Base-by-base conservation (phyloP, 2,888 invertebrate genomes). In the Caenorhabditis drosophilae region DNA sequence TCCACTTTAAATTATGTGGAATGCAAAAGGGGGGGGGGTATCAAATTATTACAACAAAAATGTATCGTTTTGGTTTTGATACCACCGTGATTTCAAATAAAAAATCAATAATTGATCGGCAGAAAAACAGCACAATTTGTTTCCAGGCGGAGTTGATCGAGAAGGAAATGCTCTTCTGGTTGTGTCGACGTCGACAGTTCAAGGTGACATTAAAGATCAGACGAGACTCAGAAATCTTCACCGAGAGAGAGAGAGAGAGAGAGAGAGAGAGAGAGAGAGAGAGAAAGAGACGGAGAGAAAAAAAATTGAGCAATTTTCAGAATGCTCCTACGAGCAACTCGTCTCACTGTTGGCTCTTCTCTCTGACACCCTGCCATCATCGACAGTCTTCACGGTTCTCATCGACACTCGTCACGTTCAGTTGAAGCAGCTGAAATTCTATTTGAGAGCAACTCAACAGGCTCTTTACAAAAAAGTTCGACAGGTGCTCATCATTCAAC, bases 401-500 rank as follows among this genome's bases (percentile, higher is more conserved):
- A 55, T 83, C 15, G 82, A 82, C 59, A 76, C 75, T 20, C 47
- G 78, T 22, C 67, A 68, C 18, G 61, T 71, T 22, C 71, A 74
- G 16, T 50, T 74, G 16, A 76, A 75, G 45, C 66, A 70, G 22
- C 42, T 82, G 42, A 76, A 78, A 22, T 71, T 62, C 23, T 67
- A 78, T 20, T 56, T 82, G 44, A 67, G 75, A 52, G 82, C 79
- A 12, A 70, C 70, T 35, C 80, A 78, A 75, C 77, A 77, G 64
- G 78, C 77, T 1, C 56, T 82, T 20, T 78, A 73, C 61, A 68
- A 69, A 38, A 71, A 73, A 48, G 69, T 79, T 20, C 70, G 76
- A 16, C 76, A 79, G 34, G 79, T 70, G 12, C 40, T 90, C 77
- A 89, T 91, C 59, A 85, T 91, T 66, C 87, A 89, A 76, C 89